Conservation (phyloP, 2,888 invertebrate species). For the Drosophila percnosoma region DNA sequence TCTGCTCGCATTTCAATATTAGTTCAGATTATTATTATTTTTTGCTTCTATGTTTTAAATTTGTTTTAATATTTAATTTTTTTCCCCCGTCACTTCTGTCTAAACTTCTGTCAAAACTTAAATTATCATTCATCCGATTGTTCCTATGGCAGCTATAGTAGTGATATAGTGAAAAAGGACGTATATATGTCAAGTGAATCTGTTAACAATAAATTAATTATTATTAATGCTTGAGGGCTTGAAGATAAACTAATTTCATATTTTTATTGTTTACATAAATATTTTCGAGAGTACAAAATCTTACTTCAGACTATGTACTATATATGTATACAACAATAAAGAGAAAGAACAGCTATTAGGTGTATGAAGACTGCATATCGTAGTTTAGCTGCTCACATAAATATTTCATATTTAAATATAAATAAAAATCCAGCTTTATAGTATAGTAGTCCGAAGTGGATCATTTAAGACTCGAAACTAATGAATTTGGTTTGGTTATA, state of each 20-base stretch:
- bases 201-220: not conserved
- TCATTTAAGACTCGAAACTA: not conserved
- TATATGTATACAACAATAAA: not conserved
- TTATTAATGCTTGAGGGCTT: not conserved
- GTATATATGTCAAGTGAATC: not conserved
- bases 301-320: not conserved
- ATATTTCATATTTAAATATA: not conserved
- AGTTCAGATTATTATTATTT: not conserved
- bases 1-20: not conserved
- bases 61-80: not conserved
- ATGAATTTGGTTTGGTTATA: not conserved
- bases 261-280: not conserved
- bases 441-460: not conserved
- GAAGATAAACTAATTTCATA: not conserved
- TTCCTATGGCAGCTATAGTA: not conserved
- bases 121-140: not conserved
- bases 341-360: not conserved
- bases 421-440: not conserved
- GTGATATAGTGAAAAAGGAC: not conserved
- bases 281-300: not conserved
- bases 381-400: not conserved
- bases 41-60: not conserved
- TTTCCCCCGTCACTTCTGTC: too few relatives aligned
- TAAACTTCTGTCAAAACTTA: not conserved
- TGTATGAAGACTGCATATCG: not conserved